These are phyloP conservation scores for Rhagologus leucostigma DNA, from an alignment of 2,113 vertebrate genomes.

Conservation along the genomic window DNA sequence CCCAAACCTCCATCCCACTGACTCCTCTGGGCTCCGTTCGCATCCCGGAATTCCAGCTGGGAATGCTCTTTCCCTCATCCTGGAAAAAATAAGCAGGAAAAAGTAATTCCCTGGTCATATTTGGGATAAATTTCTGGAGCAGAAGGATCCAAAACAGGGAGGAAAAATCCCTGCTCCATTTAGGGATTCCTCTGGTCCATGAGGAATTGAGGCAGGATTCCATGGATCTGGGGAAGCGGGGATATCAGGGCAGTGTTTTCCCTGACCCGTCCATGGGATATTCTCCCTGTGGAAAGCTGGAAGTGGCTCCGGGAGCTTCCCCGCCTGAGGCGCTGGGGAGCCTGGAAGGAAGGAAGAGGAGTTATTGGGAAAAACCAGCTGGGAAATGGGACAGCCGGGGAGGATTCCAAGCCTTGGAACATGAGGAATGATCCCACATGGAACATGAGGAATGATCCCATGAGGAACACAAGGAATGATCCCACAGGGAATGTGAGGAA, in stretches of 20 bases:
- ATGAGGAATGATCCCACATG: too few species aligned
- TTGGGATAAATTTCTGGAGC: not conserved
- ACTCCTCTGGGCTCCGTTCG: not conserved
- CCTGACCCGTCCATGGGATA: not conserved
- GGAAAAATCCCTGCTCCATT: not conserved
- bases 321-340: not conserved
- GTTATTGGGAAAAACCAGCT: not conserved
- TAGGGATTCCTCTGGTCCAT: fast-evolving
- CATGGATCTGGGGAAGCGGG: not conserved
- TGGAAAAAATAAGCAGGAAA: not conserved
- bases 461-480: too few species aligned
- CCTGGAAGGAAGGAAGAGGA: not conserved
- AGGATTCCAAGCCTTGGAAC: not conserved
- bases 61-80: fast-evolving
- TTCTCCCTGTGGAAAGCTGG: not conserved
- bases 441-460: too few species aligned
- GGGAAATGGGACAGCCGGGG: not conserved
- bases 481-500: too few species aligned
- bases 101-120: not conserved
- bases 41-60: not conserved
- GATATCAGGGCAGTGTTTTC: not conserved
- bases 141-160: not conserved
- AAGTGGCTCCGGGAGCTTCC: not conserved
- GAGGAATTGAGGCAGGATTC: not conserved
- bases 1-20: fast-evolving